Base-by-base conservation (phyloP, 2,113 vertebrate genomes). In the Triplophysa dalaica region DNA sequence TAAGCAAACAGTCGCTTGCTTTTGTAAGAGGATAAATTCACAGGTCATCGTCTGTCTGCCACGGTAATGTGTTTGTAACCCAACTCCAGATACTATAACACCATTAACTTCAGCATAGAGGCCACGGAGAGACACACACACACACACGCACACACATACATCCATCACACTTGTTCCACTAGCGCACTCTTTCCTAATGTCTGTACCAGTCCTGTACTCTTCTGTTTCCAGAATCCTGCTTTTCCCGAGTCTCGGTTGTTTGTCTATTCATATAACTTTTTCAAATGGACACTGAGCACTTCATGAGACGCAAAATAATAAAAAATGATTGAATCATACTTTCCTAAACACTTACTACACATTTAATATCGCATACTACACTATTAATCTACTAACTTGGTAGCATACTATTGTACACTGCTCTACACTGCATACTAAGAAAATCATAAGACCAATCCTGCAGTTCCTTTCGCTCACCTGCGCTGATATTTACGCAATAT, bases 151-250 rank as follows among this genome's bases (percentile, higher is more conserved):
- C 72, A 68, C 70, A 68, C 12, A 56, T 65, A 43, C 76, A 63
- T 68, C 78, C 81, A 74, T 70, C 79, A 54, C 77, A 83, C 86
- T 90, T 91, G 90, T 92, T 92, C 92, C 89, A 91, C 88, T 89
- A 90, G 86, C 87, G 86, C 89, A 91, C 78, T 74, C 78, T 89
- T 92, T 92, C 89, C 90, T 90, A 86, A 87, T 82, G 85, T 77
- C 14, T 78, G 73, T 87, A 86, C 87, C 85, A 89, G 83, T 87
- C 72, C 70, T 85, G 62, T 75, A 64, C 75, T 83, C 81, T 74
- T 60, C 63, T 81, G 74, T 87, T 80, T 77, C 73, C 41, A 72
- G 19, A 82, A 70, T 74, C 52, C 62, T 77, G 17, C 22, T 43
- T 70, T 78, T 54, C 58, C 48, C 16, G 1, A 33, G 67, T n/a